Conservation (phyloP, 2,113 vertebrate genomes). For the Sitta europaea region DNA sequence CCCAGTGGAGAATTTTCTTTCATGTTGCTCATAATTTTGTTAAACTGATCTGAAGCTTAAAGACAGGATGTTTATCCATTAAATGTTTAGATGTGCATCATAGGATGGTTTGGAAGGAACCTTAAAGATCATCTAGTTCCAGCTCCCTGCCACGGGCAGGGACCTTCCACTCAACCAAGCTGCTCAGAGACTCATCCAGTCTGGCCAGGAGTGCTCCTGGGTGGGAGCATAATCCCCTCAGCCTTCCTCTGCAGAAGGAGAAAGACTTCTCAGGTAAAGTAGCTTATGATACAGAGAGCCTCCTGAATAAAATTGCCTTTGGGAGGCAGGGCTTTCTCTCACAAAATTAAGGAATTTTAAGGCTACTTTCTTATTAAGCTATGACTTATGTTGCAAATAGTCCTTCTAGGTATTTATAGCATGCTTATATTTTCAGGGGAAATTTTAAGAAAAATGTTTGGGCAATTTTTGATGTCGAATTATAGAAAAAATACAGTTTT, state of each 20-base stretch:
- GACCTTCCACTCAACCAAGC: background rate
- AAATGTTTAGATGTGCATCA: background rate
- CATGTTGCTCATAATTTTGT: background rate
- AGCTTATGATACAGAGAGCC: background rate
- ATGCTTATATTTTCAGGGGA: background rate
- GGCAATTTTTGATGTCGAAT: background rate
- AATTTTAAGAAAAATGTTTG: background rate
- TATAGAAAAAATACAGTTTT: background rate
- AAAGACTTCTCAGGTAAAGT: background rate
- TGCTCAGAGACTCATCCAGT: background rate
- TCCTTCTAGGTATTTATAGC: background rate
- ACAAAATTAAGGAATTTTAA: background rate
- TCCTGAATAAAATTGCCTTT: background rate
- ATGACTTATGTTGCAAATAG: background rate
- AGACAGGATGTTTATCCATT: background rate
- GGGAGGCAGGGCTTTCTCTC: background rate
- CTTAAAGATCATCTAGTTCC: background rate
- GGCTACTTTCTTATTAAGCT: background rate
- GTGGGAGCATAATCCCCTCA: background rate
- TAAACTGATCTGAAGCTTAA: background rate
- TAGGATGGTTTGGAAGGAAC: background rate
- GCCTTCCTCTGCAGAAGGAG: background rate
- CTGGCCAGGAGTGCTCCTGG: background rate
- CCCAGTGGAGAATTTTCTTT: background rate
- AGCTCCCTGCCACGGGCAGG: background rate